Evolutionary conservation across 2,888 invertebrate species (phyloP).

Genomic region (Nineta flava): DNA sequence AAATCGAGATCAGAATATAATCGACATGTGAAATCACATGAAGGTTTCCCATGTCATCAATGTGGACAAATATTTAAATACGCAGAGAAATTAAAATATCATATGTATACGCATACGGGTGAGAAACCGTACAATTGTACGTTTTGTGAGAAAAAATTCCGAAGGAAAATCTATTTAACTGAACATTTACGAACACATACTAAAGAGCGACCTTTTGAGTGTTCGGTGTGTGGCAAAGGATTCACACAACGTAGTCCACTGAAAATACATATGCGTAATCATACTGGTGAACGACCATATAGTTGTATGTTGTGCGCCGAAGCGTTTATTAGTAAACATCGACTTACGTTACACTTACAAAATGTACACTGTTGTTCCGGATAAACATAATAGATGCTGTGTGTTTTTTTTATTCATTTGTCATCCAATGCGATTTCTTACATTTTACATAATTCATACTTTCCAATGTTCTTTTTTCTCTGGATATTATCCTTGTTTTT

Average conservation of each 20-base stretch:
- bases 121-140: conserved; percentile 7
- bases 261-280: conserved; percentile 36
- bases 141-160: conserved; percentile 25
- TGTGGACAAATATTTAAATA: conserved; percentile 8
- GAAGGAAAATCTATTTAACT: conserved; percentile 36
- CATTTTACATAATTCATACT: too few relatives aligned
- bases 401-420: not conserved
- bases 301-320: conserved; percentile 2
- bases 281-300: conserved; percentile 15
- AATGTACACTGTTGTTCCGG: conserved; percentile 9
- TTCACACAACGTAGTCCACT: conserved; percentile 32
- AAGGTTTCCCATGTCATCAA: conserved; percentile 19
- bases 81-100: conserved; percentile 3
- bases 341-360: conserved; percentile 7
- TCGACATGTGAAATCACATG: conserved; percentile 26
- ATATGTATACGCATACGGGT: conserved; percentile 6
- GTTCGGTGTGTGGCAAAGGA: conserved; percentile 8
- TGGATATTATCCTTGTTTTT: too few relatives aligned
- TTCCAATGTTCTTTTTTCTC: too few relatives aligned
- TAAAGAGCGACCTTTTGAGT: conserved; percentile 4
- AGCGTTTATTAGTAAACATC: conserved; percentile 4
- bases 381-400: not conserved
- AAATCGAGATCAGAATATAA: conserved; percentile 5
- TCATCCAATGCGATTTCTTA: not conserved
- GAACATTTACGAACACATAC: conserved; percentile 33